These are phyloP conservation scores for Motacilla alba DNA, from an alignment of 2,113 vertebrate species.

Conservation along the genomic window DNA sequence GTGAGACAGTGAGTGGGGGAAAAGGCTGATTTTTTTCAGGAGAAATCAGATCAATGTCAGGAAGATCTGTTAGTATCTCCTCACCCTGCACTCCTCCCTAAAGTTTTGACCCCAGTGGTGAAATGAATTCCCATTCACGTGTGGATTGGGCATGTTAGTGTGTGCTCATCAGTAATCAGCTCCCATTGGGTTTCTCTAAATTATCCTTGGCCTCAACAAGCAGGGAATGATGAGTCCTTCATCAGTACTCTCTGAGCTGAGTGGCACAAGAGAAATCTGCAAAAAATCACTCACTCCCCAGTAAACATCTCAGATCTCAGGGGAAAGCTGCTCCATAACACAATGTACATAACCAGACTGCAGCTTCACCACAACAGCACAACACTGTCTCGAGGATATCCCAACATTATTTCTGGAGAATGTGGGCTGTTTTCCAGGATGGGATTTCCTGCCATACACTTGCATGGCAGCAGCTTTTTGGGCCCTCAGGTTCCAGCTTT, in stretches of 20 bases:
- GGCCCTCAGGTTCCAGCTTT: neutral
- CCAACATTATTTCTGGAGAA: neutral
- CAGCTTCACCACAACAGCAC: neutral
- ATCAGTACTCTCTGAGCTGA: neutral
- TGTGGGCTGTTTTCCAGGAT: neutral
- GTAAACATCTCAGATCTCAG: neutral
- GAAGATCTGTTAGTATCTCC: neutral
- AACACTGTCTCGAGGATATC: neutral
- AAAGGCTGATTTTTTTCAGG: neutral
- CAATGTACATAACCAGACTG: neutral
- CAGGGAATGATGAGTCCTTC: neutral
- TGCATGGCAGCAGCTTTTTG: neutral
- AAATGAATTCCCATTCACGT: neutral
- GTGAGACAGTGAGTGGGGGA: accelerated
- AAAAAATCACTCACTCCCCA: neutral
- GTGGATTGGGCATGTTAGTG: neutral
- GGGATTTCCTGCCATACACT: neutral
- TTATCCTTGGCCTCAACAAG: neutral
- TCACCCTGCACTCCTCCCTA: no score
- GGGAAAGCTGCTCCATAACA: neutral
- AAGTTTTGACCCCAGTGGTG: neutral
- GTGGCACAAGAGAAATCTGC: neutral
- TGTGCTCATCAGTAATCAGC: neutral
- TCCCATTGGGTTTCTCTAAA: neutral
- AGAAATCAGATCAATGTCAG: neutral